phyloP scores from a whole-genome alignment of 2,888 invertebrate genomes.

The Diarsia dahlii region DNA sequence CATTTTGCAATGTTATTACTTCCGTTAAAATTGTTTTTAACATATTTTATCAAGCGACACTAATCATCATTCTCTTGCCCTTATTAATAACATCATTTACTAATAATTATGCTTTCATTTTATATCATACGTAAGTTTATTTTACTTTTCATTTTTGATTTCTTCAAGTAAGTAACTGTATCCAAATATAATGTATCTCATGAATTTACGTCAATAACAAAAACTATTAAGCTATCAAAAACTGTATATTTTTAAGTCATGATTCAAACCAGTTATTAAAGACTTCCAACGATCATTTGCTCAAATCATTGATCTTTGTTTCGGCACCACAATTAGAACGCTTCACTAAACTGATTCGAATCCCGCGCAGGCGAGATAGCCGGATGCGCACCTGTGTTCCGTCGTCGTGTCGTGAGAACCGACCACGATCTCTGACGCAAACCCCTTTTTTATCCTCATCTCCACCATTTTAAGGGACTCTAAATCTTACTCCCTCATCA shows the following conservation, averaged over 20 bases:
- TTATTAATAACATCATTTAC: no score
- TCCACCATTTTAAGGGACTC: constrained; percentile 44
- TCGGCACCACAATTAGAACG: constrained; percentile 79
- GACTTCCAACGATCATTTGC: constrained; percentile 46
- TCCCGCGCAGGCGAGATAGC: constrained; percentile 82
- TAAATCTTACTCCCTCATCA: constrained; percentile 45
- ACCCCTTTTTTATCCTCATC: constrained; percentile 64
- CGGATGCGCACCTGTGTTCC: constrained; percentile 89
- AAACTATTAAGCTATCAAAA: constrained; percentile 4
- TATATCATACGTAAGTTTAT: not conserved
- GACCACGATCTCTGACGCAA: constrained; percentile 77
- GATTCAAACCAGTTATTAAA: constrained; percentile 11
- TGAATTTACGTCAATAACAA: not conserved
- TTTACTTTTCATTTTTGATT: not conserved
- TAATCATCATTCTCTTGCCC: no score
- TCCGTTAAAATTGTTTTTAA: not conserved
- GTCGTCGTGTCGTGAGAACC: constrained; percentile 83
- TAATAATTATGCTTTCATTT: not conserved
- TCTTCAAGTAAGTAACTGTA: not conserved
- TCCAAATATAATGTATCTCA: not conserved
- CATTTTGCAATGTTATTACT: not conserved
- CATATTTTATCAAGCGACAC: not conserved
- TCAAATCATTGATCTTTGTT: constrained; percentile 71
- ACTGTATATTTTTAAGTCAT: constrained; percentile 6
- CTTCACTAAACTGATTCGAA: constrained; percentile 81